phyloP scores from a whole-genome alignment of 2,888 invertebrate genomes.

The Ichneumon xanthorius region DNA sequence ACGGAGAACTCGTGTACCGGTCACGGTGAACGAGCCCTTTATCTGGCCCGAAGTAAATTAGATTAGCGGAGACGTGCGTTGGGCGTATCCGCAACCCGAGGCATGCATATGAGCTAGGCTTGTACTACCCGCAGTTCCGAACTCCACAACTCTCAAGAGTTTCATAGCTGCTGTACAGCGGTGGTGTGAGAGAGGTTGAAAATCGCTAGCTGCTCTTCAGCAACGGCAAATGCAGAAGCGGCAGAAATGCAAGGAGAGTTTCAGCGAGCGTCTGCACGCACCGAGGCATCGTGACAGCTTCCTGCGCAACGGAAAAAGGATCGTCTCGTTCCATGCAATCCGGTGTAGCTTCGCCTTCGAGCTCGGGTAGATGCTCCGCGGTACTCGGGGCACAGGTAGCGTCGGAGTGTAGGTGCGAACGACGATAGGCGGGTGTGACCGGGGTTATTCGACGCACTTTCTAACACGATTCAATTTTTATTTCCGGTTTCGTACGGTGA shows the following conservation, averaged over 20 bases:
- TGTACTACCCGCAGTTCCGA: constrained; percentile 41
- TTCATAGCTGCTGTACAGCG: constrained; percentile 10
- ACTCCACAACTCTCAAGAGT: constrained; percentile 51
- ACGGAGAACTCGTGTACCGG: constrained; percentile 66
- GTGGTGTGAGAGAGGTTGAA: constrained; percentile 19
- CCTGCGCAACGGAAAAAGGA: constrained; percentile 75
- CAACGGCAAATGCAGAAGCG: constrained; percentile 39
- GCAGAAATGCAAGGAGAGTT: constrained; percentile 37
- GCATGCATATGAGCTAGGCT: constrained; percentile 70
- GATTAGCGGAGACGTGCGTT: constrained; percentile 78
- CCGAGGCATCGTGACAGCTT: constrained; percentile 74
- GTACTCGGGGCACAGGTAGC: neutral
- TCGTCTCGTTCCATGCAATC: constrained; percentile 74
- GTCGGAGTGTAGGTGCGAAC: neutral
- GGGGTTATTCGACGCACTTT: neutral
- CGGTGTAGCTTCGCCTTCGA: constrained; percentile 51
- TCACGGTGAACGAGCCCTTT: constrained; percentile 79
- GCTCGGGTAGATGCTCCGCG: constrained; percentile 5
- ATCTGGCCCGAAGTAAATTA: constrained; percentile 79
- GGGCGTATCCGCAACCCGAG: constrained; percentile 70
- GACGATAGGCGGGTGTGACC: constrained; percentile 1
- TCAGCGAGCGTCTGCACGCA: constrained; percentile 63
- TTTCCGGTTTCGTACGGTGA: neutral
- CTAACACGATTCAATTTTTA: neutral
- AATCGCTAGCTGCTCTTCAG: constrained; percentile 40